Evolutionary conservation across 2,888 invertebrate genomes (phyloP).

Genomic region (Leptopilina myrica): DNA sequence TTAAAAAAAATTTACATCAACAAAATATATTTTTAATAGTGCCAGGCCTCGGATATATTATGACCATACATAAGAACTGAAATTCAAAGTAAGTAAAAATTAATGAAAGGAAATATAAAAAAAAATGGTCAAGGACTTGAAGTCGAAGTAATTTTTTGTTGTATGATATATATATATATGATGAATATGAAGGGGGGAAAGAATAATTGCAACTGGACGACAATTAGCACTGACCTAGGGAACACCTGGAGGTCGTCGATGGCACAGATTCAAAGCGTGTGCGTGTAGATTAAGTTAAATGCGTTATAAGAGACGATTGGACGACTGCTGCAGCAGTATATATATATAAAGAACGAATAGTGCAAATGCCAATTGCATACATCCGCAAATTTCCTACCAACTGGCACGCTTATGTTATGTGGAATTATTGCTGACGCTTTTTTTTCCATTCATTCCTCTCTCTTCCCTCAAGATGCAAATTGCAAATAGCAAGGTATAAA

Average conservation of each 20-base stretch:
- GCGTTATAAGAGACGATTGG: constrained; percentile 71
- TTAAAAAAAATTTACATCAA: too few relatives aligned
- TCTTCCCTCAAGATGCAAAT: too few relatives aligned
- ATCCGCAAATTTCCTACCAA: constrained; percentile 76
- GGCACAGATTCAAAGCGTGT: constrained; percentile 69
- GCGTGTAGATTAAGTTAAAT: constrained; percentile 67
- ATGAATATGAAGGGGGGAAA: neutral
- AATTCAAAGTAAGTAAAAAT: neutral
- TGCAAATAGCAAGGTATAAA: neutral
- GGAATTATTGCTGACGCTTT: constrained; percentile 67
- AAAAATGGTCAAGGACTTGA: too few relatives aligned
- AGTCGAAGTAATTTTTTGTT: too few relatives aligned
- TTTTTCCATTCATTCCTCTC: neutral
- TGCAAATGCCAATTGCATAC: constrained; percentile 73
- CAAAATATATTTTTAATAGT: too few relatives aligned
- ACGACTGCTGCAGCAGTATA: constrained; percentile 50
- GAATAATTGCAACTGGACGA: constrained; percentile 34
- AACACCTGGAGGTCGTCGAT: constrained; percentile 72
- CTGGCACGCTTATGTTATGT: constrained; percentile 73
- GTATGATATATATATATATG: too few relatives aligned
- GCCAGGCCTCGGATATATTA: too few relatives aligned
- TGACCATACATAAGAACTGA: too few relatives aligned
- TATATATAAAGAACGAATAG: constrained; percentile 40
- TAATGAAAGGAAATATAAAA: neutral
- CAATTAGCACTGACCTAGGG: constrained; percentile 74